A percentile compares a stretch with the other conserved stretches of the same genome.
These are phyloP conservation scores for Drosophila acutilabella DNA, from an alignment of 2,888 invertebrate genomes.

Conservation along the genomic window DNA sequence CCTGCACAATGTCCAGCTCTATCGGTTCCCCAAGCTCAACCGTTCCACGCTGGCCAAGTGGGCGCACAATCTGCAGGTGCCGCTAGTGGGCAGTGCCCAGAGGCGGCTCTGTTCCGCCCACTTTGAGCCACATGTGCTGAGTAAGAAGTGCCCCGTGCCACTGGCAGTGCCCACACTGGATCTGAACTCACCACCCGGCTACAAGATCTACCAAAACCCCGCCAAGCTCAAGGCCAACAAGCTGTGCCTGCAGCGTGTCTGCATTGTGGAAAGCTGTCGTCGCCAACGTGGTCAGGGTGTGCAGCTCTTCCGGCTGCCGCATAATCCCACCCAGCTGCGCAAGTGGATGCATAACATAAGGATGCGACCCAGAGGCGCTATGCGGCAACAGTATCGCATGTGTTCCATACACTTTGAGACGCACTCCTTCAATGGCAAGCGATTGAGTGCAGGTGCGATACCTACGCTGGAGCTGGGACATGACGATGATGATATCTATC, in stretches of 20 bases:
- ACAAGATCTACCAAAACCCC: constrained; percentile 82
- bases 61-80: constrained; percentile 81
- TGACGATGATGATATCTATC: constrained; percentile 73
- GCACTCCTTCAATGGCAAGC: constrained; percentile 80
- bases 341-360: constrained; percentile 82
- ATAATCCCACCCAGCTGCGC: constrained; percentile 70
- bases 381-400: constrained; percentile 75
- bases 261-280: constrained; percentile 76
- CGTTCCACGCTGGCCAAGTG: constrained; percentile 81
- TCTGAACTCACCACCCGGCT: constrained; percentile 75
- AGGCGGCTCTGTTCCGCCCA: constrained; percentile 78
- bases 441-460: constrained; percentile 79
- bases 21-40: constrained; percentile 79
- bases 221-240: constrained; percentile 77
- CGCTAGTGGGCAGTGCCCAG: constrained; percentile 77
- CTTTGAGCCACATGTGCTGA: constrained; percentile 80
- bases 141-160: constrained; percentile 81
- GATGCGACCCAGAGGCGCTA: constrained; percentile 68
- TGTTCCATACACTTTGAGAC: constrained; percentile 81
- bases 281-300: constrained; percentile 77
- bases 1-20: constrained; percentile 77
- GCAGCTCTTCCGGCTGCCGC: constrained; percentile 79
- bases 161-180: constrained; percentile 80
- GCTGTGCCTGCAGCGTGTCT: constrained; percentile 74
- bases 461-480: constrained; percentile 79